Base-by-base conservation (phyloP, 2,888 invertebrate species). In the Aporophyla nigra region DNA sequence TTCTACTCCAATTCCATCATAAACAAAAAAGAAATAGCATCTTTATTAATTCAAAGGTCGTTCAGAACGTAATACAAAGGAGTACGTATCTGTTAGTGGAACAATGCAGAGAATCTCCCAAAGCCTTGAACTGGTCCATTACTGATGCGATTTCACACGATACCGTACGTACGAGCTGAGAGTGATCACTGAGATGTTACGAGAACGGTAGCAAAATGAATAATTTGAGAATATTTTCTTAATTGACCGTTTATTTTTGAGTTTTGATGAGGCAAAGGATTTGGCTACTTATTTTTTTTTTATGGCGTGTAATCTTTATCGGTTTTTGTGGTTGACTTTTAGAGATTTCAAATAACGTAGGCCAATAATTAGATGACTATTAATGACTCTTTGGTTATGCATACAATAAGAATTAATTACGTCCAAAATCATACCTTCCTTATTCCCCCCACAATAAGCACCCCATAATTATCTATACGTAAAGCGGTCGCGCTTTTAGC, bases 131-230 rank as follows among this genome's bases (percentile, higher is more conserved):
- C 86, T 85, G 86, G 71, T 75, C 86, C 81, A 86, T 88, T 88
- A 87, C 80, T 84, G 86, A 79, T 83, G 85, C 76, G 78, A 87
- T 90, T 92, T 91, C 90, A 89, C 90, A 92, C 90, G 90, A 91
- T 89, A 86, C 85, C 83, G 58, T 74, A 76, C 69, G 73, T 82
- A 82, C 80, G 79, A 80, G 77, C 82, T 76, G 83, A 86, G 75
- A 76, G 58, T 53, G 86, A 79, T 82, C 80, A 84, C 81, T 72
- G 79, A 84, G 84, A 87, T 87, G 84, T 88, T 74, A 81, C 80
- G 78, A 85, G 83, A 83, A 75, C 70, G 43, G 83, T 49, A 75
- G 63, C 63, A 58, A 33, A 12, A 53, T 21, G 59, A 65, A 75
- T 69, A 69, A 62, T 72, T 71, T 62, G 53, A 40, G 65, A 65